A percentile compares a stretch with the other conserved stretches of the same genome.
phyloP scores from a whole-genome alignment of 2,113 vertebrate species.

The Siniperca knerii region DNA sequence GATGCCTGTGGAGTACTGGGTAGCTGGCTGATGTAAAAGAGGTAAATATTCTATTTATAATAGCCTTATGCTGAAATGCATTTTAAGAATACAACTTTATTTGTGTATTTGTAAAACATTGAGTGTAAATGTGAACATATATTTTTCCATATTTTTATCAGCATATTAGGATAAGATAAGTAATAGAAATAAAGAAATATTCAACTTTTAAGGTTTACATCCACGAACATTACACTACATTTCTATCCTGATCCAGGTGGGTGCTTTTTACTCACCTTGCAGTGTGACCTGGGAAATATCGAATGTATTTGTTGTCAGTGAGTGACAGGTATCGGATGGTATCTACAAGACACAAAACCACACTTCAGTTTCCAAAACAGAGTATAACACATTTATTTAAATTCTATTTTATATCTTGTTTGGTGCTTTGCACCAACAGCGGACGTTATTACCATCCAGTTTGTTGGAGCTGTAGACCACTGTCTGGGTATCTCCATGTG shows the following conservation, averaged over 20 bases:
- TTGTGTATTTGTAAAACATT: neutral
- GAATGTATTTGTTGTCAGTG: constrained; percentile 97
- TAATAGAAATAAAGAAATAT: neutral
- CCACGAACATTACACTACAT: neutral
- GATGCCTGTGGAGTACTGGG: neutral
- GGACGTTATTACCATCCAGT: constrained; percentile 89
- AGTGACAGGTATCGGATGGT: constrained; percentile 97
- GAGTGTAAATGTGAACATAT: neutral
- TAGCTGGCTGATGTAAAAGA: neutral
- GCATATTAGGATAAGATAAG: neutral
- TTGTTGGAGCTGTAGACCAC: constrained; percentile 99
- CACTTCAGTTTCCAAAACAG: neutral
- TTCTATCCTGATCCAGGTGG: neutral
- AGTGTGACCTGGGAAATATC: constrained; percentile 96
- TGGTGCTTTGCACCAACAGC: neutral
- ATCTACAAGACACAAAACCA: constrained; percentile 83
- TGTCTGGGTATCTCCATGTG: constrained; percentile 90
- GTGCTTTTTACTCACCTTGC: constrained; percentile 89
- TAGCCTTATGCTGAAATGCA: neutral
- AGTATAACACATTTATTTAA: neutral
- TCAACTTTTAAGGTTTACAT: neutral
- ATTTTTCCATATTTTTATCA: neutral
- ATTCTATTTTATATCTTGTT: neutral
- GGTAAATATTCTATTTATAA: neutral
- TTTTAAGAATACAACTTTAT: neutral